A percentile compares a stretch with the other conserved stretches of the same genome.
Evolutionary conservation across 2,797 vertebrate species (phyloP).

Genomic region (Gadopsis bispinosus): DNA sequence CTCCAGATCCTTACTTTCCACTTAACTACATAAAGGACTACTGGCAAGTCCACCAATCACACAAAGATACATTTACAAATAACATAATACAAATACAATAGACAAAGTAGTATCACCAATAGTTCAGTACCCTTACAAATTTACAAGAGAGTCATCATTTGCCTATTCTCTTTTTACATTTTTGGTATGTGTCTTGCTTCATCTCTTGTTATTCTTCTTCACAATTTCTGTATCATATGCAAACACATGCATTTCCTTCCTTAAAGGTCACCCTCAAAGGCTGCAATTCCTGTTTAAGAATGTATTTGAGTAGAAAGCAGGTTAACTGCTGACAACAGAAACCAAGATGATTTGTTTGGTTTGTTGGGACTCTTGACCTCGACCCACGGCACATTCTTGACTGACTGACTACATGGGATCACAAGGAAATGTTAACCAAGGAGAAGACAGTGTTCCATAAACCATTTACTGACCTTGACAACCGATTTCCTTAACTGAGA

Average conservation of each 20-base stretch:
- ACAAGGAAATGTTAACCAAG: constrained; percentile 28
- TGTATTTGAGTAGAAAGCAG: constrained; percentile 39
- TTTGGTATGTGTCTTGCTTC: neutral
- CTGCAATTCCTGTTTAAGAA: constrained; percentile 35
- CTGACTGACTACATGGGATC: constrained; percentile 38
- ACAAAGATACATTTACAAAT: neutral
- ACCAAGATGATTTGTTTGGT: constrained; percentile 63
- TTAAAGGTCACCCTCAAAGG: constrained; percentile 19
- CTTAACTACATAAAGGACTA: neutral
- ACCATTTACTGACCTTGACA: constrained; percentile 19
- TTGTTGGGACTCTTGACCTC: constrained; percentile 70
- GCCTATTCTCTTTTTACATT: neutral
- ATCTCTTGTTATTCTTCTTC: neutral
- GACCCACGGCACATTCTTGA: constrained; percentile 64
- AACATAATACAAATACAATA: neutral
- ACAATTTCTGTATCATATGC: neutral
- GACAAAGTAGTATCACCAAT: neutral
- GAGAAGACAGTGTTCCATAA: neutral
- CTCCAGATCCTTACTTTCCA: neutral
- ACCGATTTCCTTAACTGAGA: neutral
- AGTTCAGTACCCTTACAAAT: neutral
- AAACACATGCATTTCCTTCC: neutral
- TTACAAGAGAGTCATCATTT: neutral
- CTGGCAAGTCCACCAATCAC: neutral
- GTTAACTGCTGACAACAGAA: constrained; percentile 61